These are phyloP conservation scores for Ellobius talpinus DNA, from an alignment of 2,113 vertebrate species.

Conservation along the genomic window DNA sequence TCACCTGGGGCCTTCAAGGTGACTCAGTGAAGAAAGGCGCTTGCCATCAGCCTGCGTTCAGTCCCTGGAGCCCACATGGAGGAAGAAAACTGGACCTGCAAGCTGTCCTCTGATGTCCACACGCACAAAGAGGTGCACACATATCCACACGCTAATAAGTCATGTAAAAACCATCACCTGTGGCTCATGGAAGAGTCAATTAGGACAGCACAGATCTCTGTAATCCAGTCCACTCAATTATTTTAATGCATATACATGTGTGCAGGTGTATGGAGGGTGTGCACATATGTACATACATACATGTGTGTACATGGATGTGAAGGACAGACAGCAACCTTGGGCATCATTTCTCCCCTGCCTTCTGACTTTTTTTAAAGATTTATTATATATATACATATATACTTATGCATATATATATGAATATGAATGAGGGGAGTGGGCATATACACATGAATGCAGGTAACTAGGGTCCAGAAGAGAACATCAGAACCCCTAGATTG, in stretches of 20 bases:
- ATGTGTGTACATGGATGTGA: not conserved
- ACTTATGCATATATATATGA: not conserved
- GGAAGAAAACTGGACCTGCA: not conserved
- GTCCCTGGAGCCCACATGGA: too few species aligned
- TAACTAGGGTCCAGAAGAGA: not conserved
- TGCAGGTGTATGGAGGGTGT: not conserved
- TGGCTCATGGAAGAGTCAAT: not conserved
- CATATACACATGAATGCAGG: not conserved
- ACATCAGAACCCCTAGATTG: not conserved
- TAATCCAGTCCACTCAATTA: fast-evolving
- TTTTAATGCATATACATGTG: not conserved
- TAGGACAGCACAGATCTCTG: fast-evolving
- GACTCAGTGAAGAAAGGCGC: not conserved
- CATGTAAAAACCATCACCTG: not conserved
- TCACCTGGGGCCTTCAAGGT: not conserved
- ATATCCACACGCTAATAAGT: not conserved
- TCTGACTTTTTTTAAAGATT: not conserved
- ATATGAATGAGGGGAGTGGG: not conserved
- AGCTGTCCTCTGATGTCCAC: not conserved
- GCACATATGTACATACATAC: not conserved
- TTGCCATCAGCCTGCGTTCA: not conserved
- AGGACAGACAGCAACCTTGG: not conserved
- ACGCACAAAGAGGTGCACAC: not conserved
- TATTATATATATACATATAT: not conserved
- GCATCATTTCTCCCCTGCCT: not conserved